phyloP scores from a whole-genome alignment of 2,797 vertebrate species.

The Salarias fasciatus region DNA sequence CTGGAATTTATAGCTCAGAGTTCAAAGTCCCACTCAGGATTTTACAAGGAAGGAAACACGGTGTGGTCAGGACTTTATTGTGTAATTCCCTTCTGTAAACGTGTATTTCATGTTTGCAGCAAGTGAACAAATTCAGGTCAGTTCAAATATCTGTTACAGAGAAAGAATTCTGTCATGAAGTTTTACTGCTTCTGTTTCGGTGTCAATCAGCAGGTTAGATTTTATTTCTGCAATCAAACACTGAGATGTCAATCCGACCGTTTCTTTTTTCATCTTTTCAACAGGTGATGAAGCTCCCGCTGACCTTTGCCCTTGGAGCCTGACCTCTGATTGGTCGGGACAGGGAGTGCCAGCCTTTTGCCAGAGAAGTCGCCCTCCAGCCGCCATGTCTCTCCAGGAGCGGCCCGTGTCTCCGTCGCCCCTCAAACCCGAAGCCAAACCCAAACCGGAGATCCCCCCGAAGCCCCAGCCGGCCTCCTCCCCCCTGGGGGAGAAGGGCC shows the following conservation, averaged over 20 bases:
- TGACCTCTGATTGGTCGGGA: slow-evolving; percentile 61
- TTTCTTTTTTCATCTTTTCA: slow-evolving; percentile 17
- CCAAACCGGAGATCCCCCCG: slow-evolving; percentile 59
- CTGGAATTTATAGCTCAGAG: not conserved
- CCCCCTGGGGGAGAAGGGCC: slow-evolving; percentile 14
- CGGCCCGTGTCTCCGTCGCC: slow-evolving; percentile 10
- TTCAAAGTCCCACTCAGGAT: slow-evolving; percentile 31
- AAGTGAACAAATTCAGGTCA: too few relatives aligned
- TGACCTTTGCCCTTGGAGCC: slow-evolving; percentile 53
- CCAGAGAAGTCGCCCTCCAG: slow-evolving; percentile 11
- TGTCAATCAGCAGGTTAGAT: too few relatives aligned
- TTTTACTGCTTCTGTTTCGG: too few relatives aligned
- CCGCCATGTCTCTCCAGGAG: slow-evolving; percentile 77
- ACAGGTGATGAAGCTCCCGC: slow-evolving; percentile 55
- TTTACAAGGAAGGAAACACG: slow-evolving; percentile 1
- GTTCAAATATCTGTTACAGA: too few relatives aligned
- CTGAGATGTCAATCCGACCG: too few relatives aligned
- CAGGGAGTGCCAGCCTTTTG: slow-evolving; percentile 16
- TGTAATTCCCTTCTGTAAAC: slow-evolving; percentile 17
- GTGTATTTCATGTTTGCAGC: too few relatives aligned
- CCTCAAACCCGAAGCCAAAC: slow-evolving; percentile 61
- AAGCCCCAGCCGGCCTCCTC: slow-evolving; percentile 57
- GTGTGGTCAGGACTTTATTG: too few relatives aligned
- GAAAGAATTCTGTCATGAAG: too few relatives aligned
- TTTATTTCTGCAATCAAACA: not conserved